A percentile compares a stretch with the other conserved stretches of the same genome.
These are phyloP conservation scores for Phrynocephalus vlangalii DNA, from an alignment of 2,797 vertebrate genomes.

Conservation along the genomic window DNA sequence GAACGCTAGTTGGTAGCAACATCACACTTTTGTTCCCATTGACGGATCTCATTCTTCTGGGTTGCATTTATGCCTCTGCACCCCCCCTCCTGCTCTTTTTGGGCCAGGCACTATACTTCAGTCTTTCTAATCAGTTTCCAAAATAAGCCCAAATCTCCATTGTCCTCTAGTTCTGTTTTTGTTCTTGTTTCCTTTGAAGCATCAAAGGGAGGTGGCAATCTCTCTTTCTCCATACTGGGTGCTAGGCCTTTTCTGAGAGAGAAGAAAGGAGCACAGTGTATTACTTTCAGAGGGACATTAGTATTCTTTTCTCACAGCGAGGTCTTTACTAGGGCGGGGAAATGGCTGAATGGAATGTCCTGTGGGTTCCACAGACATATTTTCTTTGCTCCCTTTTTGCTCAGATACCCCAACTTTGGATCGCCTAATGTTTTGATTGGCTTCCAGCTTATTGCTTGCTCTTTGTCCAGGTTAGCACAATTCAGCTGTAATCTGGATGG, in stretches of 20 bases:
- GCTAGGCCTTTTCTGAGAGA: background rate
- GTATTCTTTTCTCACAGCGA: background rate
- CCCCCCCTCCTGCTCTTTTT: background rate
- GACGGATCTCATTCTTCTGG: rapidly evolving
- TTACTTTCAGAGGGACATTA: conserved; percentile 30
- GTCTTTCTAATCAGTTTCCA: rapidly evolving
- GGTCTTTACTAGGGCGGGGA: background rate
- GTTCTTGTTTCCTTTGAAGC: conserved; percentile 2
- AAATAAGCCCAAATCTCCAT: background rate
- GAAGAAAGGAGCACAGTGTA: background rate
- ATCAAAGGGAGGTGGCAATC: background rate
- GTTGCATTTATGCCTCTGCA: rapidly evolving
- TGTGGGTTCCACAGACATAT: background rate
- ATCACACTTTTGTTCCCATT: background rate
- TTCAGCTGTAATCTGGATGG: too few relatives aligned
- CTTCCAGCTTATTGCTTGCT: background rate
- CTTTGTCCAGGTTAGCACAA: too few relatives aligned
- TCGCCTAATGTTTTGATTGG: background rate
- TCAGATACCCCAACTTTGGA: background rate
- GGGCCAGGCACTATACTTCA: background rate
- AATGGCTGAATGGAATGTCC: background rate
- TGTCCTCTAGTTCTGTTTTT: background rate
- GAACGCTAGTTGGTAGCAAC: background rate
- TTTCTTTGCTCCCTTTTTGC: background rate
- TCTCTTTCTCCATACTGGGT: background rate